phyloP scores from a whole-genome alignment of 2,113 vertebrate genomes.

The Epinephelus moara region DNA sequence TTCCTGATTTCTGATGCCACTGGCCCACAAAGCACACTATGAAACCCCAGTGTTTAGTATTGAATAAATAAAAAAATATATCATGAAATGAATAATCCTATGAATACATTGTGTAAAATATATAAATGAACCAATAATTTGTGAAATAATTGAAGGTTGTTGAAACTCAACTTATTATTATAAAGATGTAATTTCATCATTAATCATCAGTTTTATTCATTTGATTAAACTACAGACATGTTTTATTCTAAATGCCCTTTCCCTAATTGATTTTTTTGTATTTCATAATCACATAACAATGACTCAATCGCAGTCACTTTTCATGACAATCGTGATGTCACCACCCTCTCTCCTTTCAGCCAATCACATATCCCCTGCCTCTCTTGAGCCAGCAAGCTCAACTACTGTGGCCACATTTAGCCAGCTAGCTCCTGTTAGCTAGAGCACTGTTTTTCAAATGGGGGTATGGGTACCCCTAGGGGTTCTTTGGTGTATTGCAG shows the following conservation, averaged over 20 bases:
- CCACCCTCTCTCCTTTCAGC: neutral
- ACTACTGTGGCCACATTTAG: neutral
- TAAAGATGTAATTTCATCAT: neutral
- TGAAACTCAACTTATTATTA: neutral
- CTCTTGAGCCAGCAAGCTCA: neutral
- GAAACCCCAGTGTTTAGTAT: neutral
- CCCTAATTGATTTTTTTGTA: neutral
- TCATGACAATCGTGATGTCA: neutral
- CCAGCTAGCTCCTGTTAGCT: neutral
- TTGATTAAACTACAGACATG: neutral
- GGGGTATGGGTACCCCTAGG: no score
- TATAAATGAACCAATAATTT: neutral
- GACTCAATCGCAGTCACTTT: neutral
- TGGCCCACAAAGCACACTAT: neutral
- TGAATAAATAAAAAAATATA: neutral
- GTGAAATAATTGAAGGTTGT: neutral
- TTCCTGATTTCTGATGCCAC: neutral
- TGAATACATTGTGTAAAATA: neutral
- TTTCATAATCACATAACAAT: neutral
- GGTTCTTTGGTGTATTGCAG: no score
- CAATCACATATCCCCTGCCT: neutral
- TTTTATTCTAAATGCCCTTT: neutral
- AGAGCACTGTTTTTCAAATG: no score
- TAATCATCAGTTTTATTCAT: neutral
- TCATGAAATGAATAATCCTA: neutral